phyloP scores from a whole-genome alignment of 2,888 invertebrate genomes.

The Priocnemis perturbator region DNA sequence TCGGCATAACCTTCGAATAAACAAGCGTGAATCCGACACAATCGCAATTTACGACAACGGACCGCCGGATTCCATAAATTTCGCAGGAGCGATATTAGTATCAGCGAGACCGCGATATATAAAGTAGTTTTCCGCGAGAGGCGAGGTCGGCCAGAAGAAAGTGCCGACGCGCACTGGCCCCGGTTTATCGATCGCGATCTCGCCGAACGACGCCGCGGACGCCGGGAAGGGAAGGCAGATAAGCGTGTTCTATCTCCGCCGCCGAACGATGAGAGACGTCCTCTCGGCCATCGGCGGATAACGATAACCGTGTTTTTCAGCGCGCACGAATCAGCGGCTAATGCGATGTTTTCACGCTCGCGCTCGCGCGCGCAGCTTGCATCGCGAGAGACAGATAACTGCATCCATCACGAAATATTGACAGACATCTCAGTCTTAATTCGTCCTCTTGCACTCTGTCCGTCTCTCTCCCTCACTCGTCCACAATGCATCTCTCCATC shows the following conservation, averaged over 20 bases:
- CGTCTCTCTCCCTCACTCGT: slow-evolving; percentile 5
- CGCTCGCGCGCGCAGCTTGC: slow-evolving; percentile 39
- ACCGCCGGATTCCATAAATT: too few species aligned
- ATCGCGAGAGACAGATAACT: slow-evolving; percentile 38
- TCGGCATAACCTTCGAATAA: too few species aligned
- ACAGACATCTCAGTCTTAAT: slow-evolving; percentile 53
- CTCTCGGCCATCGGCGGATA: slow-evolving; percentile 47
- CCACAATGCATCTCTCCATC: slow-evolving; percentile 18
- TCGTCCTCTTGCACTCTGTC: slow-evolving; percentile 9
- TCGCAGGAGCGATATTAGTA: too few species aligned
- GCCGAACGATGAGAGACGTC: too few species aligned
- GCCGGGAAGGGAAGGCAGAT: slow-evolving; percentile 18
- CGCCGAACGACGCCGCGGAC: not conserved
- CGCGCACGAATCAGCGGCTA: slow-evolving; percentile 54
- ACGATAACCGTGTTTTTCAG: slow-evolving; percentile 61
- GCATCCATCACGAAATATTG: slow-evolving; percentile 50
- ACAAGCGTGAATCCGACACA: too few species aligned
- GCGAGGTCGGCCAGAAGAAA: not conserved
- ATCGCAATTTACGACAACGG: too few species aligned
- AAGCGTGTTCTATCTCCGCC: not conserved
- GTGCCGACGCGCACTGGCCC: not conserved
- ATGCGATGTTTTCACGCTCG: slow-evolving; percentile 63
- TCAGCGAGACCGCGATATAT: too few species aligned
- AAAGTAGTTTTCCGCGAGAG: too few species aligned
- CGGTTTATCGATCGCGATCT: not conserved